A percentile compares a stretch with the other conserved stretches of the same genome.
phyloP scores from a whole-genome alignment of 2,113 vertebrate genomes.

The Haemorhous mexicanus region DNA sequence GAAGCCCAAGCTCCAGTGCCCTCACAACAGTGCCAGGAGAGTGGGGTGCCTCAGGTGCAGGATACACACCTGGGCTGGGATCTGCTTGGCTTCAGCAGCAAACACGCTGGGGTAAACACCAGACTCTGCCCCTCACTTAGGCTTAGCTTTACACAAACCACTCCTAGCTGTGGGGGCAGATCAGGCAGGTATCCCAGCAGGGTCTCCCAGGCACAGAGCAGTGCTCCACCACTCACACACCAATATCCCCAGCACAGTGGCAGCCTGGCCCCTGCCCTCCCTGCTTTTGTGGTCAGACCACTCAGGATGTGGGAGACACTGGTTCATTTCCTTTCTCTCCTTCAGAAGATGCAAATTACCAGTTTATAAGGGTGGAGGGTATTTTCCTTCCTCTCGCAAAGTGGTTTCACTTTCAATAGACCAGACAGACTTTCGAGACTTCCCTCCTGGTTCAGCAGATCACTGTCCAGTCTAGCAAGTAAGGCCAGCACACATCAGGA shows the following conservation, averaged over 20 bases:
- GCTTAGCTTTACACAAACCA: background rate
- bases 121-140: background rate
- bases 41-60: background rate
- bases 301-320: conserved; percentile 44
- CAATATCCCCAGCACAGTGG: background rate
- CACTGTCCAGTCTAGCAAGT: background rate
- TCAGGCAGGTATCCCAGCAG: background rate
- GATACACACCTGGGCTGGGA: background rate
- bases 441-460: background rate
- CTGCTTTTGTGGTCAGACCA: background rate
- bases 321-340: conserved; percentile 19
- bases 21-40: background rate
- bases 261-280: background rate
- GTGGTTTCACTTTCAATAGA: background rate
- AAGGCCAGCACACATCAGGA: fast-evolving
- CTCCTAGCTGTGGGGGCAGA: background rate
- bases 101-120: background rate
- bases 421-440: background rate
- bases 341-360: conserved; percentile 23
- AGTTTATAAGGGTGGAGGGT: background rate
- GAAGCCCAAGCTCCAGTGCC: background rate
- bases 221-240: background rate
- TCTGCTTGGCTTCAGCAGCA: background rate
- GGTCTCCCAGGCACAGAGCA: background rate
- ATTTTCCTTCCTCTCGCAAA: background rate